A percentile compares a stretch with the other conserved stretches of the same genome.
Evolutionary conservation across 2,113 vertebrate species (phyloP).

Genomic region (Reinhardtius hippoglossoides): DNA sequence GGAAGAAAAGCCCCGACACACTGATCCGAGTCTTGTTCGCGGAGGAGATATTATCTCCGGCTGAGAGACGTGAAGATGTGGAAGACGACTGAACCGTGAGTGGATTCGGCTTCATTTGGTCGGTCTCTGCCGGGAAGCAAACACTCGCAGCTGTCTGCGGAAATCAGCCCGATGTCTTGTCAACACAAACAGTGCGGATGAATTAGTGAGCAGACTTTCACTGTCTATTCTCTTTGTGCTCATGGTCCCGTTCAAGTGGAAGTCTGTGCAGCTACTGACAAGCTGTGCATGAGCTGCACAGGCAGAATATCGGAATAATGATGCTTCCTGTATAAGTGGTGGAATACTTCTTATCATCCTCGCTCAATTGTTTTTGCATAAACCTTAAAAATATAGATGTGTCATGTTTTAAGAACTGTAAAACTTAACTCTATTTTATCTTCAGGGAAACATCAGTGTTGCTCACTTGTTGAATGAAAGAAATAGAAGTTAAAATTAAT

Average conservation of each 20-base stretch:
- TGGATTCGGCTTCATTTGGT: background rate
- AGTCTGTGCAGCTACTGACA: too few relatives aligned
- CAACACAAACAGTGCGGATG: background rate
- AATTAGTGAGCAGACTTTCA: constrained; percentile 2
- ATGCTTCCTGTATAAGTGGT: too few relatives aligned
- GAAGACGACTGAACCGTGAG: background rate
- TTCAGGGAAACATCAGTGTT: too few relatives aligned
- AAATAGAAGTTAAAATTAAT: too few relatives aligned
- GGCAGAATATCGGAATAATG: background rate
- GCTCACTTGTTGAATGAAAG: too few relatives aligned
- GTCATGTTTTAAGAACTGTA: too few relatives aligned
- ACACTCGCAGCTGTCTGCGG: background rate
- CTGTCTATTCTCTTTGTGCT: background rate
- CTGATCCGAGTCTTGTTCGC: background rate
- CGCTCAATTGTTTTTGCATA: too few relatives aligned
- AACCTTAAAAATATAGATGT: too few relatives aligned
- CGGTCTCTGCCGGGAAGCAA: background rate
- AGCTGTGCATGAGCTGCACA: too few relatives aligned
- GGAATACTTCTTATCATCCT: too few relatives aligned
- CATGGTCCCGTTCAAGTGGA: background rate
- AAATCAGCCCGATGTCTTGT: background rate
- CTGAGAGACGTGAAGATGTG: background rate
- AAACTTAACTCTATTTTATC: too few relatives aligned
- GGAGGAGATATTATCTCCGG: background rate
- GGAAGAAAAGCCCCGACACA: background rate